Base-by-base conservation (phyloP, 2,797 vertebrate genomes). In the Crenuchus spilurus region DNA sequence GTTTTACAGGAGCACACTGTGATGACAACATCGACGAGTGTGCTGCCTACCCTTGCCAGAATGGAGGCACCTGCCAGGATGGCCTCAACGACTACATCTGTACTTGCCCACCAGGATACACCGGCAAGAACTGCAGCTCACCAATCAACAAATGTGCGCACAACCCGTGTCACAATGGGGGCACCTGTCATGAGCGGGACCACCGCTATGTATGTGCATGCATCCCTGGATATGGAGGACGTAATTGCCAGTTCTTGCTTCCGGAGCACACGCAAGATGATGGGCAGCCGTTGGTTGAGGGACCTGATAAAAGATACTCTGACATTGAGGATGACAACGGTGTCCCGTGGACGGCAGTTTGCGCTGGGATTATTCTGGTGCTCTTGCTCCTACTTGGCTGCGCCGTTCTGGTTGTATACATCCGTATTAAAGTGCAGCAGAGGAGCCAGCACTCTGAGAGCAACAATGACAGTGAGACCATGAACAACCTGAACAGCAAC, bases 401-500 rank as follows among this genome's bases (percentile, higher is more conserved):
- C 1, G 95, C 96, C 0, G 91, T 98, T 5, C 74, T 95, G 63
- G 92, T 95, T 0, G 95, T 99, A 77, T 98, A 94, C 0, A 0
- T 96, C 71, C 93, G 96, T 68, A 92, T 99, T 61, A 94, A 95
- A 80, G 86, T 95, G 72, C 96, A 97, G 83, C 94, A 95, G 77
- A 92, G 85, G 75, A 91, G 87, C 78, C 95, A 92, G 65, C 91
- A 90, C 0, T 86, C 93, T 0, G 91, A 94, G 28, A 91, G 90
- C 74, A 91, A 92, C 57, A 94, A 91, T 0, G 97, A 98, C 88
- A 92, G 92, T 0, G 97, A 98, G 84, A 99, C 97, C 79, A 99
- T 99, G 98, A 99, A 99, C 91, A 99, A 99, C 88, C 87, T 99
- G 84, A 94, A 96, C 11, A 97, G 93, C 87, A 98, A 94, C 80